Base-by-base conservation (phyloP, 2,797 vertebrate species). In the Lepilemur ruficaudatus region DNA sequence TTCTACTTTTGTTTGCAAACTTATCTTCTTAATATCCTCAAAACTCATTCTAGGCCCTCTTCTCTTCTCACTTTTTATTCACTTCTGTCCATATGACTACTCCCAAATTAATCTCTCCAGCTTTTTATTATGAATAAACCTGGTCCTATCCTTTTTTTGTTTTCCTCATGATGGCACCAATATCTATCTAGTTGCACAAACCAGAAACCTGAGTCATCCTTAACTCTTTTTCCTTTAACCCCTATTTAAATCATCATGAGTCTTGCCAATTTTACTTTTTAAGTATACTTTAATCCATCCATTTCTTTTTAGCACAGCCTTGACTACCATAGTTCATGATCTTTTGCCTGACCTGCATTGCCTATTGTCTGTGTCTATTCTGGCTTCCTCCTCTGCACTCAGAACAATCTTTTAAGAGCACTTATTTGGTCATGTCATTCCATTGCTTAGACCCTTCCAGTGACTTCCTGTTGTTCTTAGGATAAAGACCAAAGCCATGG, bases 401-500 rank as follows among this genome's bases (percentile, higher is more conserved):
- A 89, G n/a, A 93, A 72, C 52, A 91, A 32, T 83, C 35, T 93
- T 83, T 93, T 93, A 46, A 65, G 91, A 88, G 30, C 2, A n/a
- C 15, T 2, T 69, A 67, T 48, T 57, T 94, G 57, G 50, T 92
- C 20, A 25, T 92, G 35, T 63, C 25, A 52, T 93, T 80, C 67
- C 87, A 92, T 80, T 83, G 55, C 50, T 38, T 57, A 57, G 89
- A 85, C 70, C 22, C 1, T 84, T 91, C 61, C n/a, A 52, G 52
- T 93, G 65, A 78, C 48, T 84, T 88, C 9, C 41, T 95, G 0
- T 73, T 88, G 18, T 91, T 67, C 59, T 93, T 72, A 80, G 41
- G 30, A 67, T 52, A 5, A 14, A 75, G 41, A 80, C n/a, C 78
- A 84, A 67, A 93, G 57, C 82, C 14, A 1, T 28, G 38, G 38